A percentile compares a stretch with the other conserved stretches of the same genome.
Conservation (phyloP, 2,113 vertebrate species). For the Capricornis sumatraensis region DNA sequence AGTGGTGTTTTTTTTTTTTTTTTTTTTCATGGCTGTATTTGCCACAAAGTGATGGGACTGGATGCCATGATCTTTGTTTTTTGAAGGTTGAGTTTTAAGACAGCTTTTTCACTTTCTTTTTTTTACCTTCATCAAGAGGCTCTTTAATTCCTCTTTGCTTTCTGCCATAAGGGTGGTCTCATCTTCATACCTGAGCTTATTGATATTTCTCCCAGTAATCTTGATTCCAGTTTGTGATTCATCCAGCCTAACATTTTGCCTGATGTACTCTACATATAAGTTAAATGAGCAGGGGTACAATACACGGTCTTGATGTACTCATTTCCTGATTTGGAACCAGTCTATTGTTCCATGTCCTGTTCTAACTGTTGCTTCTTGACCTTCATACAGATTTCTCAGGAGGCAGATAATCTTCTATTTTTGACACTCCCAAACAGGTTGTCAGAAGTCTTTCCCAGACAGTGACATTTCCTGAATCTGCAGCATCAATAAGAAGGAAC, state of each 20-base stretch:
- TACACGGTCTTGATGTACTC: background rate
- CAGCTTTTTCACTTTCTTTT: background rate
- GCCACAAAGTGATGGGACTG: background rate
- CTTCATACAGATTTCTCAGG: background rate
- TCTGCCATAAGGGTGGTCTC: background rate
- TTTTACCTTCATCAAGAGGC: background rate
- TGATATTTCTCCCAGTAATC: background rate
- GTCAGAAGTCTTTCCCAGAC: background rate
- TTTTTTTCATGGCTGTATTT: background rate
- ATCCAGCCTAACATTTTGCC: background rate
- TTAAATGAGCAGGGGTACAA: background rate
- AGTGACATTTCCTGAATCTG: background rate
- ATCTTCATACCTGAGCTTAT: background rate
- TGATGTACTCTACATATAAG: background rate
- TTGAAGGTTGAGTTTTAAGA: background rate
- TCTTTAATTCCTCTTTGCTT: background rate
- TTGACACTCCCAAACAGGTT: background rate
- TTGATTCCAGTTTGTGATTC: background rate
- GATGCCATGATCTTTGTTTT: background rate
- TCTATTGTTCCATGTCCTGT: background rate
- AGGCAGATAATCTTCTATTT: background rate
- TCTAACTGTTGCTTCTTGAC: background rate
- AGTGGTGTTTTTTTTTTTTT: background rate
- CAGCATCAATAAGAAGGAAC: fast-evolving
- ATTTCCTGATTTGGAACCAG: background rate